phyloP scores from a whole-genome alignment of 2,888 invertebrate species.

The Tenodera sinensis region DNA sequence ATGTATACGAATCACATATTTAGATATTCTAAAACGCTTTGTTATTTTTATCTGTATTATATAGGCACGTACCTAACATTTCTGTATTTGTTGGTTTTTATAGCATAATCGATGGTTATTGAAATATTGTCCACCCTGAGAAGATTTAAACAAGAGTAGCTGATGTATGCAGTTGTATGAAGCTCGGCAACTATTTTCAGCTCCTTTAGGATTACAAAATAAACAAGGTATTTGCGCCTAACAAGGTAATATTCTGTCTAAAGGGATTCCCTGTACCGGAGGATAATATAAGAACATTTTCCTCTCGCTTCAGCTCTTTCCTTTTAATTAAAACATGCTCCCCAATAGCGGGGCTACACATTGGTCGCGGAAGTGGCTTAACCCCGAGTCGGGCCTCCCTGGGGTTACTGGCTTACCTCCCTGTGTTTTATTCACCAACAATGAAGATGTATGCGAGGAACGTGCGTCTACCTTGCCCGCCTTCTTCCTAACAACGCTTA shows the following conservation, averaged over 20 bases:
- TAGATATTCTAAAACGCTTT: no score
- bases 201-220: neutral
- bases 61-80: no score
- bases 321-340: neutral
- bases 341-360: neutral
- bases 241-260: neutral
- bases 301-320: neutral
- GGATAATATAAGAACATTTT: neutral
- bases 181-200: neutral
- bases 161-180: neutral
- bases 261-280: neutral
- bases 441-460: neutral
- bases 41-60: no score
- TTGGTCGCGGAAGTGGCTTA: neutral
- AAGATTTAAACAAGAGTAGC: neutral
- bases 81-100: no score
- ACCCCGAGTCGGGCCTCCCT: neutral
- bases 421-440: neutral
- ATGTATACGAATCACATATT: no score
- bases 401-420: neutral
- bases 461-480: neutral
- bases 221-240: neutral
- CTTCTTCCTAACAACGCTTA: neutral
- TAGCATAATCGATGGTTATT: neutral
- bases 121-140: neutral